Evolutionary conservation across 2,797 vertebrate genomes (phyloP).

Genomic region (Odontamblyopus lacepedii): DNA sequence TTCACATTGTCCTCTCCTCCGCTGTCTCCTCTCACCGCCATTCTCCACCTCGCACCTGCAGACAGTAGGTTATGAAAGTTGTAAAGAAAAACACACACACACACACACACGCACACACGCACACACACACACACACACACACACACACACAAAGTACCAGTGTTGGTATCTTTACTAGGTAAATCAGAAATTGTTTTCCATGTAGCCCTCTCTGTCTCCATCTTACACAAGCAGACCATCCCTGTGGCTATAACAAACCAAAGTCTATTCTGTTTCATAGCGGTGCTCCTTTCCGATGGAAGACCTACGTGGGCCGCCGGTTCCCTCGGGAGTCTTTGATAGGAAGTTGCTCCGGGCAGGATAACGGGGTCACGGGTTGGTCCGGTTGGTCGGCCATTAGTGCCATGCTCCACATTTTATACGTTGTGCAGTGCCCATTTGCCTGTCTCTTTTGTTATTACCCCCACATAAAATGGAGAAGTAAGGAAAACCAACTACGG

Average conservation of each 20-base stretch:
- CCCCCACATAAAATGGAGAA: background rate
- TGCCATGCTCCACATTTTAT: constrained; percentile 38
- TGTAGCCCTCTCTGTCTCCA: background rate
- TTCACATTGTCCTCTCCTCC: constrained; percentile 49
- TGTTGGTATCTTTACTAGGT: background rate
- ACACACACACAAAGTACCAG: background rate
- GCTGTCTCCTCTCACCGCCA: constrained; percentile 57
- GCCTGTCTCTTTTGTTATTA: background rate
- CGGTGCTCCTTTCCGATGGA: constrained; percentile 37
- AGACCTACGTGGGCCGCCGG: constrained; percentile 66
- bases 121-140: too few relatives aligned
- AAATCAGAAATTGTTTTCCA: background rate
- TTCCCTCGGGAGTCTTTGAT: constrained; percentile 57
- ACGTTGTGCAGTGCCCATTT: constrained; percentile 16
- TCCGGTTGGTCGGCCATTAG: constrained; percentile 70
- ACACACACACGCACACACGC: too few relatives aligned
- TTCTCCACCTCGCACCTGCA: constrained; percentile 65
- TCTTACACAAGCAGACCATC: background rate
- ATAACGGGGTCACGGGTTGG: constrained; percentile 49
- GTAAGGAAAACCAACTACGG: constrained; percentile 32
- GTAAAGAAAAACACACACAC: too few relatives aligned
- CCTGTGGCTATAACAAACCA: background rate
- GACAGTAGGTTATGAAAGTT: background rate
- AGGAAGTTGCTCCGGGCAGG: constrained; percentile 50
- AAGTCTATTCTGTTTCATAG: background rate